Evolutionary conservation across 2,113 vertebrate species (phyloP).

Genomic region (Albula goreensis): DNA sequence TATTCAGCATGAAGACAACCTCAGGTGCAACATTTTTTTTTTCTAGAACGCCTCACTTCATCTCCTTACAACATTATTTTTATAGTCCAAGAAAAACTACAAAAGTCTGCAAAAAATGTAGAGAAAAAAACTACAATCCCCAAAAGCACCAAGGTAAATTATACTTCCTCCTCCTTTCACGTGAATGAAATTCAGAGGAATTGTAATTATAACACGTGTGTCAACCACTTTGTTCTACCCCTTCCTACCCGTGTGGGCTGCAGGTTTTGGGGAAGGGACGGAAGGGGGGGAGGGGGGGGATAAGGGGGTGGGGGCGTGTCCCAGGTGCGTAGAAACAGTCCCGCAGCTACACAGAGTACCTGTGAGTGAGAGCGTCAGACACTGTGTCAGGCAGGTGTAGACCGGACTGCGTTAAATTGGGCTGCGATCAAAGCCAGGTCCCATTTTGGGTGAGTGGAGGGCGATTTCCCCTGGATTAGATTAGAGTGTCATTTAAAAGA

Average conservation of each 20-base stretch:
- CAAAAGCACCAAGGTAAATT: not conserved
- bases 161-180: too few relatives aligned
- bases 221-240: not conserved
- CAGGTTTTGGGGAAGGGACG: too few relatives aligned
- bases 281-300: too few relatives aligned
- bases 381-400: not conserved
- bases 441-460: not conserved
- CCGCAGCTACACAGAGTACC: not conserved
- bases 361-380: not conserved
- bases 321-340: not conserved
- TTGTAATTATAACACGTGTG: not conserved
- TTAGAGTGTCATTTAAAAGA: not conserved
- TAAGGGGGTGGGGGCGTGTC: not conserved
- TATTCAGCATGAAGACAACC: not conserved
- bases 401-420: not conserved
- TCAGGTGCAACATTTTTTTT: not conserved
- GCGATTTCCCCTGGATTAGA: not conserved
- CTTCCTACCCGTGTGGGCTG: not conserved
- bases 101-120: not conserved
- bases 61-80: not conserved
- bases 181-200: not conserved
- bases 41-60: not conserved
- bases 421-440: not conserved
- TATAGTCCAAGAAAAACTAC: not conserved
- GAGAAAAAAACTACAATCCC: not conserved